phyloP scores from a whole-genome alignment of 64 coral and sea anemone genomes.

The Anthopleura sola region DNA sequence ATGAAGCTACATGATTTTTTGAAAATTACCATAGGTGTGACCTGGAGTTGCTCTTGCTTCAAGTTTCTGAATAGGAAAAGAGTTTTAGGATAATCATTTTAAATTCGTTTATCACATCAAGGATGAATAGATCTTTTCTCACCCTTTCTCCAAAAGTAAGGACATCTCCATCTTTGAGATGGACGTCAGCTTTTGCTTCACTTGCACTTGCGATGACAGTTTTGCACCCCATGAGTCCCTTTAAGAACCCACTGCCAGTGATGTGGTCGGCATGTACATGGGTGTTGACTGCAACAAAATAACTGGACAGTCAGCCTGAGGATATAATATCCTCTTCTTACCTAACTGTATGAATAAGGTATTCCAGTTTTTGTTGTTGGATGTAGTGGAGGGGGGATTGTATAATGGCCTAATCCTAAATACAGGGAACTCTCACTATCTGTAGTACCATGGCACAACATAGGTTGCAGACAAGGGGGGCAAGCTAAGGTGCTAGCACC shows the following conservation, averaged over 20 bases:
- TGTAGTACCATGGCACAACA: no score
- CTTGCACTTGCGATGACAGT: slow-evolving; percentile 63
- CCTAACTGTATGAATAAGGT: neutral
- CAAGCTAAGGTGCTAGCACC: no score
- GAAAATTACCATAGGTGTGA: slow-evolving; percentile 82
- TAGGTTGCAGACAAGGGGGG: no score
- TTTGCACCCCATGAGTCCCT: slow-evolving; percentile 69
- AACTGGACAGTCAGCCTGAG: neutral
- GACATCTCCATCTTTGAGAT: slow-evolving; percentile 71
- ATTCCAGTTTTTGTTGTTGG: neutral
- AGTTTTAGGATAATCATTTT: neutral
- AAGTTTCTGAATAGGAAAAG: slow-evolving; percentile 31
- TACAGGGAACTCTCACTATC: no score
- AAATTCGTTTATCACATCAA: neutral
- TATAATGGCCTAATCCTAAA: no score
- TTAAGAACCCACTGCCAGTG: slow-evolving; percentile 84
- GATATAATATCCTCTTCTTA: neutral
- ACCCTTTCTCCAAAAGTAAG: slow-evolving; percentile 89
- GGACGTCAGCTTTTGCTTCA: slow-evolving; percentile 71
- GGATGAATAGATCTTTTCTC: neutral
- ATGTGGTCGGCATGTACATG: slow-evolving; percentile 98
- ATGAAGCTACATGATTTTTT: neutral
- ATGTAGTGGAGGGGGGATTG: neutral
- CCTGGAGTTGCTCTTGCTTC: slow-evolving; percentile 91
- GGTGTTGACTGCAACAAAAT: slow-evolving; percentile 67